These are phyloP conservation scores for Mechanitis messenoides DNA, from an alignment of 2,888 invertebrate genomes.

Conservation along the genomic window DNA sequence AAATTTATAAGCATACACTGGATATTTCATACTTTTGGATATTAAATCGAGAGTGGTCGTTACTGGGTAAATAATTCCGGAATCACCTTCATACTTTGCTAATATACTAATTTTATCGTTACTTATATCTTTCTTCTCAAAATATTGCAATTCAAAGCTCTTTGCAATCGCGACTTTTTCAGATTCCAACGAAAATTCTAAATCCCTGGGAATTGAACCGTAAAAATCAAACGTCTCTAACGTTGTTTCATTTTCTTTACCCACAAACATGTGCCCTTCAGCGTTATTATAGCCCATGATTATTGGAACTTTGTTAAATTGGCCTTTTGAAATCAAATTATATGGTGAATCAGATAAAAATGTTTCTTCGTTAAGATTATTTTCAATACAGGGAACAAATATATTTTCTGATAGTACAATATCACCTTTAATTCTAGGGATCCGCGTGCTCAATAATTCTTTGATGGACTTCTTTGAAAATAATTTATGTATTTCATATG, in stretches of 20 bases:
- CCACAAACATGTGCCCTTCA: constrained; percentile 62
- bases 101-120: constrained; percentile 51
- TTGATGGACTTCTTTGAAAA: constrained; percentile 43
- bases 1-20: constrained; percentile 56
- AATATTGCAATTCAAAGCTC: constrained; percentile 56
- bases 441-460: constrained; percentile 46
- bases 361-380: constrained; percentile 38
- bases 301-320: constrained; percentile 53
- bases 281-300: constrained; percentile 61
- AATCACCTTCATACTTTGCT: constrained; percentile 58
- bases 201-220: constrained; percentile 54
- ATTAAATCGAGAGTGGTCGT: constrained; percentile 48
- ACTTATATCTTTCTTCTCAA: constrained; percentile 53
- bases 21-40: constrained; percentile 38
- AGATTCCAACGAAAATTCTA: constrained; percentile 42
- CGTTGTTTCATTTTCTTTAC: constrained; percentile 62
- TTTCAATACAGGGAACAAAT: constrained; percentile 64
- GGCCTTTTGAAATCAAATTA: constrained; percentile 46
- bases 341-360: constrained; percentile 57
- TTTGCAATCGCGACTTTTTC: constrained; percentile 42
- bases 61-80: constrained; percentile 53
- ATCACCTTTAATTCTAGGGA: constrained; percentile 57
- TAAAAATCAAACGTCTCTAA: constrained; percentile 48
- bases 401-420: constrained; percentile 59
- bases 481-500: constrained; percentile 47